Percentiles rank a stretch among this genome's conserved stretches.
These are phyloP conservation scores for Dicranocentrus wangi DNA, from an alignment of 2,888 invertebrate species.

Conservation along the genomic window DNA sequence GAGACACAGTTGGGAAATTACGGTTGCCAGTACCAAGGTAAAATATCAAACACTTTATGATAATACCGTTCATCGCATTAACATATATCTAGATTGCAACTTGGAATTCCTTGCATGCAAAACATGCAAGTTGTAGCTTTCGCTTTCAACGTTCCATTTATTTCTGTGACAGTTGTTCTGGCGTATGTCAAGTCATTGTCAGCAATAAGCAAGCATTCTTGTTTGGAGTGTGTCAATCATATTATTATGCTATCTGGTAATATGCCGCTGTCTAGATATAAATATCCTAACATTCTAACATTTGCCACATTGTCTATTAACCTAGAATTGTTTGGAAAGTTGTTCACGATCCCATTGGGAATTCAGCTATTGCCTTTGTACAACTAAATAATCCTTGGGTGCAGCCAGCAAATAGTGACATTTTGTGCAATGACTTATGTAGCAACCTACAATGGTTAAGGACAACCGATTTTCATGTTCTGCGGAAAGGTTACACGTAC, in stretches of 20 bases:
- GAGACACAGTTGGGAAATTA: conserved; percentile 44
- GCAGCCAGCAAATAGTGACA: conserved; percentile 69
- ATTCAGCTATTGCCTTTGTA: conserved; percentile 79
- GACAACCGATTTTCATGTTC: conserved; percentile 77
- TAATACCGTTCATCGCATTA: not conserved
- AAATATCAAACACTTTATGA: not conserved
- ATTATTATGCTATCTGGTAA: too few relatives aligned
- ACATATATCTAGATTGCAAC: too few relatives aligned
- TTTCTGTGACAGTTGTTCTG: too few relatives aligned
- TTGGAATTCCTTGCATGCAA: too few relatives aligned
- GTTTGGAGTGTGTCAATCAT: too few relatives aligned
- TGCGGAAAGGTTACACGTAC: conserved; percentile 79
- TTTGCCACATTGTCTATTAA: too few relatives aligned
- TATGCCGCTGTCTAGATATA: too few relatives aligned
- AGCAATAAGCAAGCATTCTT: too few relatives aligned
- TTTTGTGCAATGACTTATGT: conserved; percentile 78
- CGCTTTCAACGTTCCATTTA: too few relatives aligned
- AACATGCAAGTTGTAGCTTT: too few relatives aligned
- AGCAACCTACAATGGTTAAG: conserved; percentile 77
- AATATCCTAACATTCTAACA: too few relatives aligned
- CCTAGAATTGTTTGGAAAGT: conserved; percentile 76
- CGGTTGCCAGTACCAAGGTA: conserved; percentile 67
- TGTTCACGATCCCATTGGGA: conserved; percentile 77
- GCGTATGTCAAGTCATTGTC: too few relatives aligned
- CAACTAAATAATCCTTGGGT: conserved; percentile 80